These are phyloP conservation scores for Agrotis segetum DNA, from an alignment of 2,888 invertebrate species.

Conservation along the genomic window DNA sequence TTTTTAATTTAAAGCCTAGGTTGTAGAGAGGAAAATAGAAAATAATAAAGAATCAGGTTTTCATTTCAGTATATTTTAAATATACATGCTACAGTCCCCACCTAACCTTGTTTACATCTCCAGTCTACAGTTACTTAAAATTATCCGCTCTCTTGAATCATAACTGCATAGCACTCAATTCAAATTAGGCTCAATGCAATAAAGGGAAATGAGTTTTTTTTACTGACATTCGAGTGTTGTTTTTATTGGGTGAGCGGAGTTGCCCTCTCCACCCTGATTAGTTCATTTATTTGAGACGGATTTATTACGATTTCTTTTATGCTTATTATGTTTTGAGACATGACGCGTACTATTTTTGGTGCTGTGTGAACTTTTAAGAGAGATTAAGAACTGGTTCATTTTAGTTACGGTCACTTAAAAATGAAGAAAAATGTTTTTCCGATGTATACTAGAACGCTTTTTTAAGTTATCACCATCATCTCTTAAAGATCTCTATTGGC, in stretches of 20 bases:
- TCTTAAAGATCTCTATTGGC: too few relatives aligned
- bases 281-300: slow-evolving; percentile 86
- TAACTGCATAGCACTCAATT: slow-evolving; percentile 90
- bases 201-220: slow-evolving; percentile 90
- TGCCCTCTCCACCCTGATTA: slow-evolving; percentile 83
- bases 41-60: too few relatives aligned
- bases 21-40: too few relatives aligned
- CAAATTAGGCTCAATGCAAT: slow-evolving; percentile 89
- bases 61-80: too few relatives aligned
- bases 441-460: too few relatives aligned
- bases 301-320: slow-evolving; percentile 87
- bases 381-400: too few relatives aligned
- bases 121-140: slow-evolving; percentile 82
- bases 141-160: slow-evolving; percentile 89
- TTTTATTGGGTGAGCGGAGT: slow-evolving; percentile 86
- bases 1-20: too few relatives aligned
- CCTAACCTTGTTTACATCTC: slow-evolving; percentile 69
- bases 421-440: too few relatives aligned
- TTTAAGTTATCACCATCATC: too few relatives aligned
- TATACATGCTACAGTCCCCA: neutral
- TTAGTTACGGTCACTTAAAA: too few relatives aligned
- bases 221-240: slow-evolving; percentile 87
- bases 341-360: slow-evolving; percentile 36
- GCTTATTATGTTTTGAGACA: slow-evolving; percentile 78
- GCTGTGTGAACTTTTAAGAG: neutral